Conservation (phyloP, 1,140 invertebrate genomes). For the Drosophila sulfurigaster region DNA sequence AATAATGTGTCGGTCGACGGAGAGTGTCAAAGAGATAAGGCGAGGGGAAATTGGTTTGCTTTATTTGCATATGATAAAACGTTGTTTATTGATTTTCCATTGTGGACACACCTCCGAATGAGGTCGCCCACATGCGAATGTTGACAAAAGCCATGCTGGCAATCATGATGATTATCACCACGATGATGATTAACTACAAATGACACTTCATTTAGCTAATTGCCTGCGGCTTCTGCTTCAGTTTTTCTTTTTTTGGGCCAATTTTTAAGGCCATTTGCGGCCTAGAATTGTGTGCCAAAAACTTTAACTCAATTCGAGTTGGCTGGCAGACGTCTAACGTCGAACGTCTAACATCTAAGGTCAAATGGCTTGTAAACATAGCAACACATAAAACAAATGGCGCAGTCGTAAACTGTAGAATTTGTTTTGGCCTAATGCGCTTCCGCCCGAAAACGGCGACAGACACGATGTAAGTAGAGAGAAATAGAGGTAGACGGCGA, state of each 20-base stretch:
- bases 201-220: constrained; percentile 46
- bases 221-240: not conserved
- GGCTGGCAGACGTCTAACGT: constrained; percentile 55
- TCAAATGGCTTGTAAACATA: constrained; percentile 73
- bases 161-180: constrained; percentile 2
- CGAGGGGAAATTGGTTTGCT: constrained; percentile 39
- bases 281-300: constrained; percentile 40
- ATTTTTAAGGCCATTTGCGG: constrained; percentile 44
- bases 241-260: not conserved
- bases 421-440: constrained; percentile 46
- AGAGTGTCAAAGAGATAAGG: constrained; percentile 50
- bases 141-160: constrained; percentile 1
- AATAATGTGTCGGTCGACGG: not conserved
- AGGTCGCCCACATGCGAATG: constrained; percentile 26
- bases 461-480: not conserved
- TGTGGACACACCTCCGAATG: constrained; percentile 49
- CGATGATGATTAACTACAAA: constrained; percentile 4
- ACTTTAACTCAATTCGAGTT: constrained; percentile 7
- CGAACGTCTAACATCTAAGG: constrained; percentile 64
- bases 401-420: constrained; percentile 54
- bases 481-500: not conserved
- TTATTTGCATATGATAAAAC: constrained; percentile 77
- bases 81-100: constrained; percentile 66
- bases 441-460: constrained; percentile 36
- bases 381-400: constrained; percentile 56